Base-by-base conservation (phyloP, 2,113 vertebrate species). In the Pica pica region DNA sequence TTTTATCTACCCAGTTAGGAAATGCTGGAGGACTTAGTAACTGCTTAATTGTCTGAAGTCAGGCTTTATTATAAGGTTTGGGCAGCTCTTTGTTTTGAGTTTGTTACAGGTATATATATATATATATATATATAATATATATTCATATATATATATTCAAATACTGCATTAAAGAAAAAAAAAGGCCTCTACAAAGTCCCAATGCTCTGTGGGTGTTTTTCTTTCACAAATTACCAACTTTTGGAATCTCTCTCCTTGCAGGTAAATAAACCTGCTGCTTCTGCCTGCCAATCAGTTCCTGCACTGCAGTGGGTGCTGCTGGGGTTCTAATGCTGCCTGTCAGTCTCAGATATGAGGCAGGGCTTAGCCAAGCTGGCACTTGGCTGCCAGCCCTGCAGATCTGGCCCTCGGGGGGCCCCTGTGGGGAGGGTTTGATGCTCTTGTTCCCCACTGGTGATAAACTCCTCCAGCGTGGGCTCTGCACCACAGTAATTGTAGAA, bases 401-500 rank as follows among this genome's bases (percentile, higher is more conserved):
- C 52, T 4, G 3, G 22, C n/a, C 21, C 8, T 41, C 4, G 0
- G 33, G 0, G 33, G 46, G 22, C 31, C 8, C 0, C 27, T 20
- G 64, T 21, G 1, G 18, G 33, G 16, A 37, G 41, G 22, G 7
- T 24, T 28, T 33, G 55, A 3, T 67, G 56, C 52, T 70, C 44
- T 7, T 39, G 11, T n/a, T 83, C 27, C 14, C 19, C 30, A 9
- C 33, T 2, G 60, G 28, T 30, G 74, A 67, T 75, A 2, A 70
- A 46, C 23, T 53, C 26, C 35, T 57, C 47, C 18, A 7, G 17
- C 0, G 0, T 30, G 46, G 37, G 30, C 0, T 2, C 80, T 60
- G 27, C 2, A 0, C n/a, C 60, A 15, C 21, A 10, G 49, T 10
- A 31, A 53, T 11, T 68, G 46, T 16, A 47, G 63, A 65, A 78